phyloP scores from a whole-genome alignment of 2,888 invertebrate genomes.

The Pseudococcus jackbeardsleyi region DNA sequence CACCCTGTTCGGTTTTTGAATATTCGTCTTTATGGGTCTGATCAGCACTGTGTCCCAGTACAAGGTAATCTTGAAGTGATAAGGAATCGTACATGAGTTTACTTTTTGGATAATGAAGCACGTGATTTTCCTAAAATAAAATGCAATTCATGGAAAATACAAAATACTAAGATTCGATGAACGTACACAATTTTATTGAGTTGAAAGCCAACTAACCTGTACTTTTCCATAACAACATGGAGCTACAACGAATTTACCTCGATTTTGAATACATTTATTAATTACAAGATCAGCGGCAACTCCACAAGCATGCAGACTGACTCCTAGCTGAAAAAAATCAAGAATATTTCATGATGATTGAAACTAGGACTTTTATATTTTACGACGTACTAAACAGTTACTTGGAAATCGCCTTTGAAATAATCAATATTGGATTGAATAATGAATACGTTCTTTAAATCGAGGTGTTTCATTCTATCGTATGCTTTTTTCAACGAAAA shows the following conservation, averaged over 20 bases:
- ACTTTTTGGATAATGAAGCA: constrained; percentile 87
- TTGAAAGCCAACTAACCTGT: constrained; percentile 12
- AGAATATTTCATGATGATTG: neutral
- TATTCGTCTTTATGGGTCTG: constrained; percentile 85
- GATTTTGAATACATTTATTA: constrained; percentile 81
- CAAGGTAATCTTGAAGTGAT: constrained; percentile 77
- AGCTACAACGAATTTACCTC: constrained; percentile 88
- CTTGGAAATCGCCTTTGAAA: constrained; percentile 77
- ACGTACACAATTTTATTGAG: neutral
- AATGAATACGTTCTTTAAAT: constrained; percentile 81
- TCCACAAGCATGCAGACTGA: constrained; percentile 94
- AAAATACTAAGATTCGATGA: neutral
- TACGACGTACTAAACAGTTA: constrained; percentile 54
- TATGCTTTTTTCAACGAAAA: constrained; percentile 84
- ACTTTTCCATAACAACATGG: constrained; percentile 93
- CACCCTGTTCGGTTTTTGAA: constrained; percentile 81
- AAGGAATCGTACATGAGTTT: constrained; percentile 69
- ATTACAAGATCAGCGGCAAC: constrained; percentile 94
- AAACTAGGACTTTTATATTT: neutral
- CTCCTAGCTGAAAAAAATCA: constrained; percentile 81
- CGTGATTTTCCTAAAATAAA: constrained; percentile 72
- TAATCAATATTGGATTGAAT: constrained; percentile 93
- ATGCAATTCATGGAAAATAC: neutral
- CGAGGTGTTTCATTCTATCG: constrained; percentile 77
- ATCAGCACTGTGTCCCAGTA: constrained; percentile 91